A percentile compares a stretch with the other conserved stretches of the same genome.
Conservation (phyloP, 1,140 invertebrate genomes). For the Tachypleus tridentatus region DNA sequence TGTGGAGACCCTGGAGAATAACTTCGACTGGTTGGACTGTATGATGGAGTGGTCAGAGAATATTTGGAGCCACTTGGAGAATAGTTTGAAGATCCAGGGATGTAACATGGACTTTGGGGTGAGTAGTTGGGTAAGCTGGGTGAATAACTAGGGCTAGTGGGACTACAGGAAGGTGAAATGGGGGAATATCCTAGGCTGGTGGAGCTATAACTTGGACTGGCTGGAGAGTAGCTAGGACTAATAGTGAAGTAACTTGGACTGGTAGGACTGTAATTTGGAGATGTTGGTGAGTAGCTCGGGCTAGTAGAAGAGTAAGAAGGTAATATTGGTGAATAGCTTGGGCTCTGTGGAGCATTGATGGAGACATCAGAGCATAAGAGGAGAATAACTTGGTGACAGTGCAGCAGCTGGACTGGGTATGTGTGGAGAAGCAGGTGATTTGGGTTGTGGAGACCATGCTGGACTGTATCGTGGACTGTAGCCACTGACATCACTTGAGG, state of each 20-base stretch:
- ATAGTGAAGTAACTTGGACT: constrained; percentile 34
- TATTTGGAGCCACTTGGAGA: constrained; percentile 36
- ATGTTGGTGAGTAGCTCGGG: constrained; percentile 29
- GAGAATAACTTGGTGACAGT: constrained; percentile 28
- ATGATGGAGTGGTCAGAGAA: constrained; percentile 43
- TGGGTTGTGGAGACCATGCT: constrained; percentile 56
- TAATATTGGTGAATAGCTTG: constrained; percentile 36
- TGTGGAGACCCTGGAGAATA: constrained; percentile 33
- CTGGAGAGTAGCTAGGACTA: constrained; percentile 28
- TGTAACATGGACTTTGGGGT: constrained; percentile 57
- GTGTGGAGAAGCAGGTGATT: constrained; percentile 48
- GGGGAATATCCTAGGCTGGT: constrained; percentile 69
- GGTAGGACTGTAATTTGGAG: constrained; percentile 38
- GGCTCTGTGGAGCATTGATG: constrained; percentile 26
- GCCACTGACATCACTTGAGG: constrained; percentile 83
- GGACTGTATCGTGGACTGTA: constrained; percentile 70
- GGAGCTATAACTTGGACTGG: constrained; percentile 35
- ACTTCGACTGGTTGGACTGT: constrained; percentile 25
- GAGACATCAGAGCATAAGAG: constrained; percentile 30
- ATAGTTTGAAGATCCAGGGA: constrained; percentile 43
- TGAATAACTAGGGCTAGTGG: constrained; percentile 46
- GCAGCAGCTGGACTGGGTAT: constrained; percentile 49
- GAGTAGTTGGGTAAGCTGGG: constrained; percentile 43
- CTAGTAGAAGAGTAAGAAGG: constrained; percentile 32
- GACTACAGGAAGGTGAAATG: constrained; percentile 53